Evolutionary conservation across 2,888 invertebrate species (phyloP), one percentile per base, ranked within the genome.

Genomic region (Eilema sororculum): DNA sequence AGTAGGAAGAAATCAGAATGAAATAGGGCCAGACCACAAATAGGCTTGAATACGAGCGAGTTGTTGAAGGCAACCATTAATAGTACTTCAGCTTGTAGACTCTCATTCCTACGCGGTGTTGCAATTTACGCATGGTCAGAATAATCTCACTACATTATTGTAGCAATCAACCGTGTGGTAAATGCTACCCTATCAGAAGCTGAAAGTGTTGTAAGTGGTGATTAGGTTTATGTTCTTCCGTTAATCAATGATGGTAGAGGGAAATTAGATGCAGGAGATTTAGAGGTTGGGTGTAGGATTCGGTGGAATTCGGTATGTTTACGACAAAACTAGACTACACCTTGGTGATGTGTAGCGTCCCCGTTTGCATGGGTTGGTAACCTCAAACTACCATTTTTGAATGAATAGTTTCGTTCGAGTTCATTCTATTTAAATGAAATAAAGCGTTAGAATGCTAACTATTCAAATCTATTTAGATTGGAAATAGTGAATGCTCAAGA

Each of bases 1-100:
- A 71, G 68, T 71, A 82, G 82, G 82, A 82, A 82, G 78, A 80
- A 78, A 82, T 79, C 71, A 68, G 30, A 68, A 33, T 61, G 63
- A 66, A 74, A 74, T 78, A 77, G 71, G 65, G 60, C 30, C 65
- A 64, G 64, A 82, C 82, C 82, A 72, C 82, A 82, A 82, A 75
- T 62, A 28, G 63, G 75, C 71, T 65, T 73, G 80, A 77, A 82
- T 80, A 67, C 69, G 46, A 68, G 70, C 72, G 33, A 69, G 67
- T 65, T 60, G 67, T 72, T 68, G 68, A 68, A 73, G 58, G 25
- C 78, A 78, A 72, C 64, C 76, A 74, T 78, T 80, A 65, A 74
- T 77, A 66, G 72, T 30, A 46, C 20, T 52, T 6, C n/a, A 8
- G 20, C 8, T n/a, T 20, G 64, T 71, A 58, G 65, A 59, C 66